Conservation (phyloP, 2,797 vertebrate species). For the Schizopygopsis malacanthus region DNA sequence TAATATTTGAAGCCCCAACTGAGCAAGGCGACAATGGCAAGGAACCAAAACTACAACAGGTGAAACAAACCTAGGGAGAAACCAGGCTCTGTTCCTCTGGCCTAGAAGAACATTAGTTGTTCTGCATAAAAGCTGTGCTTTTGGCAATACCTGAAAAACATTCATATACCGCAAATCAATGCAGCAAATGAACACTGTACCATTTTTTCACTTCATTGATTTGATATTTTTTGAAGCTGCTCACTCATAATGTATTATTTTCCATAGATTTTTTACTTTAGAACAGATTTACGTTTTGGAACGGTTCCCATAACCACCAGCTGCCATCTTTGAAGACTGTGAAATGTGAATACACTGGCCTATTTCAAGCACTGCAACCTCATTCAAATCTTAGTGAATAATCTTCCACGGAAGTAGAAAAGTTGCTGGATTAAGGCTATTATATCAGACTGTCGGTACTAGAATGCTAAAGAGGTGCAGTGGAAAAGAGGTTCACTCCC, state of each 20-base stretch:
- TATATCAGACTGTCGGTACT: background rate
- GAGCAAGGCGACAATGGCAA: background rate
- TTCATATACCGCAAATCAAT: slow-evolving; percentile 34
- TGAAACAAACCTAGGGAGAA: background rate
- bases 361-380: slow-evolving; percentile 29
- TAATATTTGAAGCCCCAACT: background rate
- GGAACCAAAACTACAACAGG: background rate
- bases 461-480: slow-evolving; percentile 8
- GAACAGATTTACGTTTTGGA: slow-evolving; percentile 7
- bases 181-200: background rate
- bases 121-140: background rate
- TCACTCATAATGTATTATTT: slow-evolving; percentile 8
- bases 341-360: slow-evolving; percentile 2
- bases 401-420: background rate
- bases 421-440: slow-evolving; percentile 8
- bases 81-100: background rate
- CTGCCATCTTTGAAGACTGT: slow-evolving; percentile 19
- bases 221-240: slow-evolving; percentile 22
- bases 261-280: slow-evolving; percentile 42
- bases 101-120: background rate
- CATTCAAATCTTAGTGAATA: slow-evolving; percentile 24
- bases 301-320: slow-evolving; percentile 1
- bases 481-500: background rate
- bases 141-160: background rate
- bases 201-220: background rate